Percentiles rank a stretch among this genome's conserved stretches.
Conservation (phyloP, 2,888 invertebrate genomes). For the Dorcus hopei region DNA sequence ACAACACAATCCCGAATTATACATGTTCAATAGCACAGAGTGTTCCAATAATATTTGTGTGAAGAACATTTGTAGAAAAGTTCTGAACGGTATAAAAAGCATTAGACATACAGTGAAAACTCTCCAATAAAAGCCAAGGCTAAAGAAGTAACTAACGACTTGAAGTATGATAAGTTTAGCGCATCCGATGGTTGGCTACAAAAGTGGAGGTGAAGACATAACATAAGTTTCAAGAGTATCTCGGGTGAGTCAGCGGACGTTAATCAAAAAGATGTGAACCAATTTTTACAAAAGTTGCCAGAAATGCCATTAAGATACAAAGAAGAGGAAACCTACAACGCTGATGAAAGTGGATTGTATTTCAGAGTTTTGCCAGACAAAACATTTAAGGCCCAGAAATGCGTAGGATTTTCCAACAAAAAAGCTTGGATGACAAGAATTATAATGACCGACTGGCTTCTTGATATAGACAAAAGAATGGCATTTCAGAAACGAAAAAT, state of each 20-base stretch:
- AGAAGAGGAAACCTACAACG: slow-evolving; percentile 13
- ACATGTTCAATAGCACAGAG: too few species aligned
- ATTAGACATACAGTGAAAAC: too few species aligned
- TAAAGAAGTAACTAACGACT: slow-evolving; percentile 21
- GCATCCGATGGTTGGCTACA: slow-evolving; percentile 25
- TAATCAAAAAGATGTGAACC: too few species aligned
- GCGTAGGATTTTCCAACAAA: slow-evolving; percentile 13
- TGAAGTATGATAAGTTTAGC: slow-evolving; percentile 19
- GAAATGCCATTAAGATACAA: slow-evolving; percentile 17
- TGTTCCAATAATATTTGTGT: too few species aligned
- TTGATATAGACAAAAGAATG: slow-evolving; percentile 10
- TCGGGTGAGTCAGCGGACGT: slow-evolving; percentile 24
- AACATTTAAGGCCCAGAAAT: slow-evolving; percentile 31
- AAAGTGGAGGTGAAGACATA: slow-evolving; percentile 21
- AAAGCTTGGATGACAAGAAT: slow-evolving; percentile 21
- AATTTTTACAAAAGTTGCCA: slow-evolving; percentile 12
- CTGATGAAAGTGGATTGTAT: slow-evolving; percentile 33
- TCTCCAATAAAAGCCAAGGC: slow-evolving; percentile 14
- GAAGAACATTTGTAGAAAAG: too few species aligned
- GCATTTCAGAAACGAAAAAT: slow-evolving; percentile 7
- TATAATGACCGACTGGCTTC: slow-evolving; percentile 20
- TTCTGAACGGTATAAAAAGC: too few species aligned
- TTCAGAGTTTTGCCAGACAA: slow-evolving; percentile 32
- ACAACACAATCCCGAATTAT: too few species aligned
- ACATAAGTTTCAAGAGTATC: slow-evolving; percentile 23